Conservation (phyloP, 1,140 invertebrate species). For the Physella acuta region DNA sequence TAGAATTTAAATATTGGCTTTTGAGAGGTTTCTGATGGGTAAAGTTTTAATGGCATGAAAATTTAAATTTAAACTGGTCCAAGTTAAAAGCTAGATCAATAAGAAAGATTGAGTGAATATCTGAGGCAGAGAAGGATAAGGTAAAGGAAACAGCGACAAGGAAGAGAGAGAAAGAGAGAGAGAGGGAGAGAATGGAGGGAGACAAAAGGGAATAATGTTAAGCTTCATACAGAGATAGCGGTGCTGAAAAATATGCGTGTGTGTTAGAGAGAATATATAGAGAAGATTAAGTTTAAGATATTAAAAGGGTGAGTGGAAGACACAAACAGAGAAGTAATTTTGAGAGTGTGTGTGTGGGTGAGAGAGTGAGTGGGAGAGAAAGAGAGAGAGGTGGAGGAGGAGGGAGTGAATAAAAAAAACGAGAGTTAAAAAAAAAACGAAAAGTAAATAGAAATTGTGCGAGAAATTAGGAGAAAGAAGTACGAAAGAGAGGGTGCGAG, state of each 20-base stretch:
- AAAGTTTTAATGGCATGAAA: too few relatives aligned
- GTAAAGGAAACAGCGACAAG: not conserved
- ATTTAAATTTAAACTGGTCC: too few relatives aligned
- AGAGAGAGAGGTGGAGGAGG: not conserved
- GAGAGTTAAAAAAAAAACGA: not conserved
- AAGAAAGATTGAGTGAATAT: too few relatives aligned
- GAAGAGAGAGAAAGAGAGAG: not conserved
- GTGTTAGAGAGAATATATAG: too few relatives aligned
- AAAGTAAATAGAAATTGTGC: not conserved
- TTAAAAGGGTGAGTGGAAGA: not conserved
- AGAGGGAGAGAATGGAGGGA: not conserved
- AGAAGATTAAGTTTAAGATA: too few relatives aligned
- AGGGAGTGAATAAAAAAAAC: not conserved
- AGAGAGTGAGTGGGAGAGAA: slow-evolving; percentile 7
- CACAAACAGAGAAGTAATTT: not conserved
- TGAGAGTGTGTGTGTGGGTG: not conserved
- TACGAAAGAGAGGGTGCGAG: slow-evolving; percentile 8
- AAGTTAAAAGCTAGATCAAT: too few relatives aligned
- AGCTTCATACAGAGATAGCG: not conserved
- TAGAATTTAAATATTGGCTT: too few relatives aligned
- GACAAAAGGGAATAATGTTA: not conserved
- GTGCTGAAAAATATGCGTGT: too few relatives aligned
- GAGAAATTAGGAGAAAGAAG: slow-evolving; percentile 7
- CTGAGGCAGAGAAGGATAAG: not conserved
- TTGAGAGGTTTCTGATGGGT: too few relatives aligned